Percentiles rank a stretch among this genome's conserved stretches.
Conservation (phyloP, 1,140 invertebrate genomes). For the Pectinophora gossypiella region DNA sequence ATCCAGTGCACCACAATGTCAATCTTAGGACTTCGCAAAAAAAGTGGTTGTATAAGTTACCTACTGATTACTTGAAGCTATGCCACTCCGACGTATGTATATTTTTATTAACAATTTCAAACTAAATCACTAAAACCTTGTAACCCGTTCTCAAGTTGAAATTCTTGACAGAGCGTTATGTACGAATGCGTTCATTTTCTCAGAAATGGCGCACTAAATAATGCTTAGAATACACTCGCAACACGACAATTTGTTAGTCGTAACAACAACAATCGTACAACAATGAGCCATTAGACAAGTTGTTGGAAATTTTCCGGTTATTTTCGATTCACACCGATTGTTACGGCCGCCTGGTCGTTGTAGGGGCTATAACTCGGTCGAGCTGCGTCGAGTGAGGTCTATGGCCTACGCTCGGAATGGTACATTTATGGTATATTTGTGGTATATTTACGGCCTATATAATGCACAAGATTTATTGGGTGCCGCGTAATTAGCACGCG, state of each 20-base stretch:
- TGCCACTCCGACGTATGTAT: too few relatives aligned
- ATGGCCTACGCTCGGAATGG: constrained; percentile 50
- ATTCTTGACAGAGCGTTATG: too few relatives aligned
- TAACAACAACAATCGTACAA: constrained; percentile 53
- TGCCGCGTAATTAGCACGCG: constrained; percentile 53
- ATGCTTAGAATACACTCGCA: constrained; percentile 41
- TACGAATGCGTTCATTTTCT: neutral
- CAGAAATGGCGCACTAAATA: constrained; percentile 28
- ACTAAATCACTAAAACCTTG: too few relatives aligned
- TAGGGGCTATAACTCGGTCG: constrained; percentile 50
- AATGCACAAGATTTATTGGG: constrained; percentile 54
- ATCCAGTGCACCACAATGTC: too few relatives aligned
- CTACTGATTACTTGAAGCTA: too few relatives aligned
- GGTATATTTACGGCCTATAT: constrained; percentile 54
- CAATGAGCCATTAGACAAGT: constrained; percentile 71
- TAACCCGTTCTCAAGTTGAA: too few relatives aligned
- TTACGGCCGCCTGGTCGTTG: constrained; percentile 46
- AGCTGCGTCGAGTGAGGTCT: constrained; percentile 61
- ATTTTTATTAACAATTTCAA: too few relatives aligned
- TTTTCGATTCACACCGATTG: constrained; percentile 70
- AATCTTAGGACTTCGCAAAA: too few relatives aligned
- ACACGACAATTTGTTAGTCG: constrained; percentile 41
- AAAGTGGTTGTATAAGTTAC: too few relatives aligned
- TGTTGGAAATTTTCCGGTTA: constrained; percentile 67
- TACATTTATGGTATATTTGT: constrained; percentile 43